Base-by-base conservation (phyloP, 2,888 invertebrate species). In the Malthinus seriepunctatus region DNA sequence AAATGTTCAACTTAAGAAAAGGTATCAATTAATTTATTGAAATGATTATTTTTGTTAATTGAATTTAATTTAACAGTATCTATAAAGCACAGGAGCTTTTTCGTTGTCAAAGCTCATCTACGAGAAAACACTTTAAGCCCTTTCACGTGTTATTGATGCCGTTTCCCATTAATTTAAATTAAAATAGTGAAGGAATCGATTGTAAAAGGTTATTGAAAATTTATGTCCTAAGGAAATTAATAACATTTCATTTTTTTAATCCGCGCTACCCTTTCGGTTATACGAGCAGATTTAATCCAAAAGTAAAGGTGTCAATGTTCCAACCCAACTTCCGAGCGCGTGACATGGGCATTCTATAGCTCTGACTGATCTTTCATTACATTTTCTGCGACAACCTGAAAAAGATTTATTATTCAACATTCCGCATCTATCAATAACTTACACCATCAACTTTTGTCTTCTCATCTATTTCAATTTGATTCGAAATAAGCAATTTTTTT, bases 301-400 rank as follows among this genome's bases (percentile, higher is more conserved):
- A 2, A 5, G 23, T 23, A 14, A 23, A 23, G 9, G 15, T 15
- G 39, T 42, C 39, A 23, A 42, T 23, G 39, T 42, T 9, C 39
- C 39, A 15, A 23, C 23, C 23, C 23, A 23, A 23, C 23, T 23
- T 23, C 23, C 23, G 5, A 23, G 5, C 23, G 39, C 15, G 39
- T 23, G 39, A 9, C 14, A n/a, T n/a, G 39, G 11, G 12, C 11
- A 15, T 39, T 15, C 15, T 39, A 39, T n/a, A 15, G 14, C 23
- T 42, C 23, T 42, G 39, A 42, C n/a, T n/a, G 39, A 42, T 23
- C 23, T 42, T 15, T 42, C 39, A n/a, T n/a, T 42, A n/a, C 39
- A 42, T 42, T 42, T n/a, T 42, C 23, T n/a, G 9, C 15, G 15
- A 42, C 39, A 15, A 9, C 14, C 15, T 11, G 9, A 23, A 42